Percentiles rank a stretch among this genome's conserved stretches.
These are phyloP conservation scores for Falco rusticolus DNA, from an alignment of 2,797 vertebrate species.

Conservation along the genomic window DNA sequence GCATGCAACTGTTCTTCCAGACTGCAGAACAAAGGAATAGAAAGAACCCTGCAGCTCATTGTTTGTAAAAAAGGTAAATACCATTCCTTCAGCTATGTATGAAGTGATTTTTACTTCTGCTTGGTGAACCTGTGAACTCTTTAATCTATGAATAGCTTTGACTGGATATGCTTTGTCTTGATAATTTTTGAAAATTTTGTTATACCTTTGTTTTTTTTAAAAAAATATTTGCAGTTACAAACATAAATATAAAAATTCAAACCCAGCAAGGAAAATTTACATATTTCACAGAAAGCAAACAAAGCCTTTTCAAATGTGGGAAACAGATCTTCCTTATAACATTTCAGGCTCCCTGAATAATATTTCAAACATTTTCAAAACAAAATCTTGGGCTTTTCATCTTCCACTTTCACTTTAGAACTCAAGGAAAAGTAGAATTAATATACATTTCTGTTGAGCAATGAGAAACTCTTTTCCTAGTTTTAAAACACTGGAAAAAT, in stretches of 20 bases:
- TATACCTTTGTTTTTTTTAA: fast-evolving
- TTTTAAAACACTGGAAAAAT: not conserved
- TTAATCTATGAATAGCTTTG: not conserved
- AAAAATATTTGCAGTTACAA: not conserved
- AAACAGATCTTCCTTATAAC: not conserved
- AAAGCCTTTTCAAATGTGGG: not conserved
- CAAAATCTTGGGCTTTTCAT: not conserved
- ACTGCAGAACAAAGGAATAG: not conserved
- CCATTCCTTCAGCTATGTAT: not conserved
- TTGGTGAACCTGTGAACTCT: not conserved
- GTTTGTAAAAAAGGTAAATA: not conserved
- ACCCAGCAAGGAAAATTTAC: not conserved
- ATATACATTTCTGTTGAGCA: not conserved
- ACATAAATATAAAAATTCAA: not conserved
- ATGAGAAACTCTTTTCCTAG: not conserved
- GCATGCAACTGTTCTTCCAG: not conserved
- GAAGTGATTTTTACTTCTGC: not conserved
- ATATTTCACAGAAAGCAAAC: not conserved
- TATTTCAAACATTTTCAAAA: not conserved
- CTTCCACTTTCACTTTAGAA: not conserved
- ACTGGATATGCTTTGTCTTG: not conserved
- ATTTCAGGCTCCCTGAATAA: not conserved
- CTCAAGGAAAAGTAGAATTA: not conserved
- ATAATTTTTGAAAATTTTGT: not conserved
- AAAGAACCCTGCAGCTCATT: not conserved